Percentiles rank a stretch among this genome's conserved stretches.
Evolutionary conservation across 1,140 invertebrate genomes (phyloP).

Genomic region (Drosophila tristis): DNA sequence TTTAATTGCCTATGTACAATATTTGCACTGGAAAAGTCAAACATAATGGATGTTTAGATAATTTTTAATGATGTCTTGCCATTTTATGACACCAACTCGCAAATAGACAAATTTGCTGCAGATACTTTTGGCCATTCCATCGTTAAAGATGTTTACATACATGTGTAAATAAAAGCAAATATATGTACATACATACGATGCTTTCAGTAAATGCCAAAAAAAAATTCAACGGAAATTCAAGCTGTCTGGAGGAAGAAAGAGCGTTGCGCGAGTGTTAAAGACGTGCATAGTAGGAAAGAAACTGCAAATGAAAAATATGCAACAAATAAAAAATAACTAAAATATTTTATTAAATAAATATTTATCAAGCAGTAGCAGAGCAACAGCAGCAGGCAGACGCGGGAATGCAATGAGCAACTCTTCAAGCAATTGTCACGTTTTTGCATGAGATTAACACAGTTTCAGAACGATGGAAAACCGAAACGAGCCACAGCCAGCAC

Average conservation of each 20-base stretch:
- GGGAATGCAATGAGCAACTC: slow-evolving; percentile 18
- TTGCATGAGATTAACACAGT: slow-evolving; percentile 62
- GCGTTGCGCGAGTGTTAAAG: too few relatives aligned
- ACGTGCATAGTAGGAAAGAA: too few relatives aligned
- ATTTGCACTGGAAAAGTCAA: slow-evolving; percentile 13
- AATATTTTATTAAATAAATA: slow-evolving; percentile 32
- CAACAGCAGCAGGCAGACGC: slow-evolving; percentile 10
- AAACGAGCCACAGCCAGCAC: slow-evolving; percentile 19
- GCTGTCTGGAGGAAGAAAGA: too few relatives aligned
- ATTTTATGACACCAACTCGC: slow-evolving; percentile 38
- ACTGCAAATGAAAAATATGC: background rate
- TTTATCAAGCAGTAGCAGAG: slow-evolving; percentile 32
- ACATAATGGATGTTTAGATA: slow-evolving; percentile 5
- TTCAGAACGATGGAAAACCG: slow-evolving; percentile 18
- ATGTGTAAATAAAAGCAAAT: too few relatives aligned
- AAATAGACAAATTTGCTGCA: slow-evolving; percentile 6
- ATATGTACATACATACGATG: too few relatives aligned
- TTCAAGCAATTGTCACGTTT: slow-evolving; percentile 62
- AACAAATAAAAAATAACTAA: slow-evolving; percentile 22
- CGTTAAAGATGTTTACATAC: too few relatives aligned
- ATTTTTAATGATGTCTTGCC: slow-evolving; percentile 20
- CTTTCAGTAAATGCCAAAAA: too few relatives aligned
- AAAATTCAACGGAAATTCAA: too few relatives aligned
- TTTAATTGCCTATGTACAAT: slow-evolving; percentile 31
- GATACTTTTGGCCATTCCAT: slow-evolving; percentile 4